A percentile compares a stretch with the other conserved stretches of the same genome.
Evolutionary conservation across 64 coral and sea anemone species (phyloP).

Genomic region (Actinia equina): DNA sequence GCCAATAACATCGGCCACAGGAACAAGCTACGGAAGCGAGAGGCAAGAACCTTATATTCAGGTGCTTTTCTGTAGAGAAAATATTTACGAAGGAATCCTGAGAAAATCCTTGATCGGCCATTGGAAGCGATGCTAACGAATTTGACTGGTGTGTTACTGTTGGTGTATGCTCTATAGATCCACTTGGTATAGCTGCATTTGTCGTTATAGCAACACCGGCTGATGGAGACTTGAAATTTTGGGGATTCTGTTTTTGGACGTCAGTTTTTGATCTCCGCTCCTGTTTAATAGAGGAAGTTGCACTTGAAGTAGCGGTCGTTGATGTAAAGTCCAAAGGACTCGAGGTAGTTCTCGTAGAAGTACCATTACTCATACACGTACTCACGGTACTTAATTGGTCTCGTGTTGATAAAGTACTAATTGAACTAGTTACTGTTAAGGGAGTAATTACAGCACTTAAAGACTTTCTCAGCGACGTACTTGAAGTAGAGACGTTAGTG

Average conservation of each 20-base stretch:
- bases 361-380: neutral
- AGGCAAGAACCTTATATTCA: conserved; percentile 66
- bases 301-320: neutral
- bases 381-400: neutral
- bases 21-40: conserved; percentile 74
- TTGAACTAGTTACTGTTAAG: neutral
- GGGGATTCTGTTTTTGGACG: no score
- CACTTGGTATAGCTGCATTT: neutral
- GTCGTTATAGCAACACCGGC: neutral
- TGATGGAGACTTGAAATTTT: neutral
- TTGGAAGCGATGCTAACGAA: neutral
- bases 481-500: neutral
- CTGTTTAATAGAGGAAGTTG: neutral
- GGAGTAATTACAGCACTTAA: neutral
- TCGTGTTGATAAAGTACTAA: neutral
- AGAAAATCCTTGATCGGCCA: neutral
- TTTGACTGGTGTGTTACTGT: neutral
- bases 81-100: neutral
- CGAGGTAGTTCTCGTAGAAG: neutral
- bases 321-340: no score
- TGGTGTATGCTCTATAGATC: neutral
- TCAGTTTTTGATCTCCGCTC: neutral
- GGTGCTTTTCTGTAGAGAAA: neutral
- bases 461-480: neutral
- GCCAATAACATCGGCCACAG: conserved; percentile 75